Evolutionary conservation across 2,888 invertebrate genomes (phyloP).

Genomic region (Caenorhabditis imperialis): DNA sequence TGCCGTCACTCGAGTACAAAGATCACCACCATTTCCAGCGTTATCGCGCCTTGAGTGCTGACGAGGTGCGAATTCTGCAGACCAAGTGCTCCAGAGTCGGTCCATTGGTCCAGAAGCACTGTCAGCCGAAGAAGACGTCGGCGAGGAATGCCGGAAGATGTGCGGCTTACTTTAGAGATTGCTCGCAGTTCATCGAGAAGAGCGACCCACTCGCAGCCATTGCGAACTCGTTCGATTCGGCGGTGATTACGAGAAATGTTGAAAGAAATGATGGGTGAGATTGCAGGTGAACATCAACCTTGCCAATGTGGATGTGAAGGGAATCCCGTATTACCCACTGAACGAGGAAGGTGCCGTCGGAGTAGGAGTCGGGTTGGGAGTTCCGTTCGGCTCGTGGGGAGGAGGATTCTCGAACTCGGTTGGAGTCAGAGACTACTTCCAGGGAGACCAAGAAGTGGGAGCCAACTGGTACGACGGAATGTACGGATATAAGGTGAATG

Average conservation of each 20-base stretch:
- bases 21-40: slow-evolving; percentile 21
- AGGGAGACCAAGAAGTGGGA: slow-evolving; percentile 67
- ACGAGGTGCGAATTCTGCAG: slow-evolving; percentile 40
- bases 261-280: not conserved
- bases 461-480: slow-evolving; percentile 71
- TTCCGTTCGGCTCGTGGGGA: slow-evolving; percentile 73
- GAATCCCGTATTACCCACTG: slow-evolving; percentile 73
- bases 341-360: slow-evolving; percentile 73
- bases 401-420: slow-evolving; percentile 68
- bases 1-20: not conserved
- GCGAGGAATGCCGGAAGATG: slow-evolving; percentile 55
- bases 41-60: slow-evolving; percentile 34
- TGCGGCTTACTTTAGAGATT: slow-evolving; percentile 67
- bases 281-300: slow-evolving; percentile 49
- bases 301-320: slow-evolving; percentile 67
- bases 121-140: slow-evolving; percentile 49
- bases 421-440: slow-evolving; percentile 74
- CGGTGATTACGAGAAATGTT: slow-evolving; percentile 32
- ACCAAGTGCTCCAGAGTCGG: slow-evolving; percentile 36
- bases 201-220: slow-evolving; percentile 67
- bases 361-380: slow-evolving; percentile 63
- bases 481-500: slow-evolving; percentile 63
- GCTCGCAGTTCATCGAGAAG: slow-evolving; percentile 65
- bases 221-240: slow-evolving; percentile 64
- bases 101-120: slow-evolving; percentile 52